Evolutionary conservation across 2,113 vertebrate genomes (phyloP).

Genomic region (Irena cyanogastra): DNA sequence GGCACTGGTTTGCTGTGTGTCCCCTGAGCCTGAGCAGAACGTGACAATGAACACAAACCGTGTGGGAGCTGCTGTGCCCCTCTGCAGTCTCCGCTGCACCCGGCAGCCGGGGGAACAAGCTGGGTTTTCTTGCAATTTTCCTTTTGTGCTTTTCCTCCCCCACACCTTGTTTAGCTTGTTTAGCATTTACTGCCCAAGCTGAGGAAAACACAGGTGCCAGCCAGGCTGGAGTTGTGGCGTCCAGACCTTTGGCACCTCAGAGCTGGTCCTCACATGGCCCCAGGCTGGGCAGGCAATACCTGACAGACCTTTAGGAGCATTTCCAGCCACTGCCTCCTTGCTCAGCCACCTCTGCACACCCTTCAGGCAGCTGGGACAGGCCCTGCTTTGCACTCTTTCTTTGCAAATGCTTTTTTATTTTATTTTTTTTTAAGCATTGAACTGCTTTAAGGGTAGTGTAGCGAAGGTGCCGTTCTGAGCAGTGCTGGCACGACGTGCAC

Average conservation of each 20-base stretch:
- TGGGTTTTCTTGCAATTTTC: background rate
- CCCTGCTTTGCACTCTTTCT: constrained; percentile 48
- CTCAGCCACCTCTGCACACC: background rate
- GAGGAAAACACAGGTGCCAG: background rate
- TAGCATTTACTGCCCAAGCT: background rate
- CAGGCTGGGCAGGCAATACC: background rate
- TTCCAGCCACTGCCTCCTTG: background rate
- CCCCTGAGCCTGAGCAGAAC: background rate
- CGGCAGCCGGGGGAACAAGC: background rate
- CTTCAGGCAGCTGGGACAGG: background rate
- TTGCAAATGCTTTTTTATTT: constrained; percentile 32
- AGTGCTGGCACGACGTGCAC: constrained; percentile 10
- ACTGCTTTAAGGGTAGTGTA: background rate
- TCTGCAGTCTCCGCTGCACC: background rate
- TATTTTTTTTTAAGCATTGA: background rate
- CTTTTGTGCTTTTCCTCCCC: accelerated
- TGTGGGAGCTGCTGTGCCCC: background rate
- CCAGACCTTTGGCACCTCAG: background rate
- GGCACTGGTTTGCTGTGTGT: background rate
- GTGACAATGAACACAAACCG: background rate
- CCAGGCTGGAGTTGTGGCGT: background rate
- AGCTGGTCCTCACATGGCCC: background rate
- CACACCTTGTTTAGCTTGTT: background rate
- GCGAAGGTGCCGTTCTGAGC: background rate
- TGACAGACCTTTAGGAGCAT: background rate